Percentiles rank a stretch among this genome's conserved stretches.
Conservation (phyloP, 2,113 vertebrate species). For the Notothenia rossii region DNA sequence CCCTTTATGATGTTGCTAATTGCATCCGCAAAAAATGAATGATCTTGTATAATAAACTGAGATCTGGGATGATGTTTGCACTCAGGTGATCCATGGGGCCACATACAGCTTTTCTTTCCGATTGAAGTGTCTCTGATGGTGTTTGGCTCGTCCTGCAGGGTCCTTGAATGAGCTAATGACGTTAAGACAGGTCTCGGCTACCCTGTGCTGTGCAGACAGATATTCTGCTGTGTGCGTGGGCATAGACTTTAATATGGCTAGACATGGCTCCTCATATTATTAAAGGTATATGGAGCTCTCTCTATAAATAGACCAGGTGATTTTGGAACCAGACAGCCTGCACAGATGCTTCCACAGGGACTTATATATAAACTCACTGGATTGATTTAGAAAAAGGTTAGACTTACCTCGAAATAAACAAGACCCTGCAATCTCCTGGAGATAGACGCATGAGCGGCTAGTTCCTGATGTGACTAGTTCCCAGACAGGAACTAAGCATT, state of each 20-base stretch:
- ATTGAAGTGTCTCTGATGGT: slow-evolving; percentile 6
- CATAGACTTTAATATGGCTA: slow-evolving; percentile 50
- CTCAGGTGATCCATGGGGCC: not conserved
- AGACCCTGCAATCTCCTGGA: slow-evolving; percentile 10
- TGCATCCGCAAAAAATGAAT: not conserved
- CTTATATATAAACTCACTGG: not conserved
- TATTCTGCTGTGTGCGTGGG: slow-evolving; percentile 23
- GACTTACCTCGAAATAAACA: not conserved
- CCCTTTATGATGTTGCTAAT: not conserved
- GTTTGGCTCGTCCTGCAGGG: slow-evolving; percentile 18
- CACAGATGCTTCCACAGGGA: slow-evolving; percentile 20
- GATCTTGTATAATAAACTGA: not conserved
- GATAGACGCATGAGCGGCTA: not conserved
- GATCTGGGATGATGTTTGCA: not conserved
- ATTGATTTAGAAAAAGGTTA: slow-evolving; percentile 2
- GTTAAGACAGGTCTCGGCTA: slow-evolving; percentile 5
- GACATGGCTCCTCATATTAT: slow-evolving; percentile 47
- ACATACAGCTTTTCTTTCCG: not conserved
- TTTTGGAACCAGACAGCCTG: slow-evolving; percentile 26
- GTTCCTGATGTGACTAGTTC: slow-evolving; percentile 15
- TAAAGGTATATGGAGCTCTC: slow-evolving; percentile 19
- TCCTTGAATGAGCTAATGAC: slow-evolving; percentile 14
- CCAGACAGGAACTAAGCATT: slow-evolving; percentile 42
- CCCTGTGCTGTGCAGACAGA: slow-evolving; percentile 15
- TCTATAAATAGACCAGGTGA: slow-evolving; percentile 55